Conservation (phyloP, 35 echinoderm and acorn worm genomes). For the Ophioderma brevispina region DNA sequence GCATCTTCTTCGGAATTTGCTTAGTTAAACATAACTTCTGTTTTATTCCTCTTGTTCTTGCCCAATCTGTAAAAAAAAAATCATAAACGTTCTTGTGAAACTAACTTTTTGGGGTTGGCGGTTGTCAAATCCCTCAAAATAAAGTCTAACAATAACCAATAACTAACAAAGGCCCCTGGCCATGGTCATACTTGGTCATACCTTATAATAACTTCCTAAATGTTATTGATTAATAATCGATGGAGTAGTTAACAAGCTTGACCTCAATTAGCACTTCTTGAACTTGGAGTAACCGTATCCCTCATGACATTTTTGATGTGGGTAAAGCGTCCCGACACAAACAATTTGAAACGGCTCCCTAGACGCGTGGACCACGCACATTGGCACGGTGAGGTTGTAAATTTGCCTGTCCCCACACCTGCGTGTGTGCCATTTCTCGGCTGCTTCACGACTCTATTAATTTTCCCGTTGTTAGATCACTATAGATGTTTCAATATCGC, state of each 20-base stretch:
- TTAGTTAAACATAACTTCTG: too few relatives aligned
- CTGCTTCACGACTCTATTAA: not conserved
- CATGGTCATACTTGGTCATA: too few relatives aligned
- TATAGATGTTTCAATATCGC: too few relatives aligned
- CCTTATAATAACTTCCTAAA: too few relatives aligned
- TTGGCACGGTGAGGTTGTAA: not conserved
- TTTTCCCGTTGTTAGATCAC: not conserved
- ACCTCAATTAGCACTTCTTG: slow-evolving; percentile 6
- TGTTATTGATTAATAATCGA: not conserved
- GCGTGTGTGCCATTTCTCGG: not conserved
- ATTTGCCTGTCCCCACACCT: not conserved
- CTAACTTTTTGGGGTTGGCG: too few relatives aligned
- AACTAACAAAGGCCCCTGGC: too few relatives aligned
- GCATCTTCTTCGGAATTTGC: too few relatives aligned
- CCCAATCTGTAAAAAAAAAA: too few relatives aligned
- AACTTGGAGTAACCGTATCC: not conserved
- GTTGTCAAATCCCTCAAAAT: too few relatives aligned
- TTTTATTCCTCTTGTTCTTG: too few relatives aligned
- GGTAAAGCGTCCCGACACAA: not conserved
- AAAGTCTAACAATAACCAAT: too few relatives aligned
- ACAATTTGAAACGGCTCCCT: not conserved
- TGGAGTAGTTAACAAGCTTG: not conserved
- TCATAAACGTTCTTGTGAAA: too few relatives aligned
- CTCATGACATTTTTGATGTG: slow-evolving; percentile 4
- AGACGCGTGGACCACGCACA: not conserved